Evolutionary conservation across 2,797 vertebrate species (phyloP), one percentile per base, ranked within the genome.

Genomic region (Betta splendens): DNA sequence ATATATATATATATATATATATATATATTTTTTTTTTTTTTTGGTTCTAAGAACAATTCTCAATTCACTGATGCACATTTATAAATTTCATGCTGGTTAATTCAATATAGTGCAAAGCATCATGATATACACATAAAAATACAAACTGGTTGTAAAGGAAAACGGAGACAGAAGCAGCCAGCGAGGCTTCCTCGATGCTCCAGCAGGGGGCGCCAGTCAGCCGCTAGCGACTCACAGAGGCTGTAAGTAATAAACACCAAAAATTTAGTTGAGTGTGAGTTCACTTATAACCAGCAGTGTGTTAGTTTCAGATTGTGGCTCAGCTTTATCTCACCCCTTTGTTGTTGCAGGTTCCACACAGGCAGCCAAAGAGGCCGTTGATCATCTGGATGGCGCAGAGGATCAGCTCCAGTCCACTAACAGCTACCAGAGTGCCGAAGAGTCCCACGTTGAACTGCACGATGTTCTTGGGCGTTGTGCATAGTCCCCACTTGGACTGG

Each of bases 311-410:
- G 12, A 2, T 1, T 35, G 9, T n/a, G n/a, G n/a, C n/a, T n/a
- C n/a, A n/a, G n/a, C n/a, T 17, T 21, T 9, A 9, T 5, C 44
- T 85, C 44, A 87, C 88, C 81, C 73, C 59, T 51, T 81, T 70
- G 0, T 66, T 35, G 1, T 8, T 36, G 77, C 90, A 89, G 57
- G 85, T 79, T 57, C 91, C 92, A 40, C 83, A 92, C 42, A 93
- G 26, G 54, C 92, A 93, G 17, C 92, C 92, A 1, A 87, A 39
- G 3, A 93, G 72, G 5, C 92, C 89, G 13, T 92, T 93, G 78
- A 93, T 53, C 62, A 88, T 72, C 82, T 93, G 91, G n/a, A 54
- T 2, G 28, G 25, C 57, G 23, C 91, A 92, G 29, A 94, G 84
- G 37, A 90, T 5, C 23, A 71, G 6, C 76, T 93, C 86, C 64